Evolutionary conservation across 2,113 vertebrate genomes (phyloP).

Genomic region (Scartelaos histophorus): DNA sequence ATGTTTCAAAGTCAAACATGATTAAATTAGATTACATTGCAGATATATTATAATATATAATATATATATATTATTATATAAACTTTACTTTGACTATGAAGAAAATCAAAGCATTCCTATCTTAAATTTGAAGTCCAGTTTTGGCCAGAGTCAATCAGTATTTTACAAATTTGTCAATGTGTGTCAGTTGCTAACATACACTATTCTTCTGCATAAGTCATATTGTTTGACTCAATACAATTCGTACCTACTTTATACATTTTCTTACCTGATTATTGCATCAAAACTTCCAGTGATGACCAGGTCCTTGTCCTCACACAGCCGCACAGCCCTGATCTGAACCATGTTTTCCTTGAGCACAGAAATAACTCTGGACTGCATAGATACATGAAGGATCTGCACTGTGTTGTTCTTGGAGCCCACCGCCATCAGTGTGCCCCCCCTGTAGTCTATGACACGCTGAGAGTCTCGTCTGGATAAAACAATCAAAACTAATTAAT

Average conservation of each 20-base stretch:
- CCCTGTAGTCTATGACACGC: slow-evolving; percentile 81
- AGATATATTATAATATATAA: no score
- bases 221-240: no score
- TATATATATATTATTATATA: no score
- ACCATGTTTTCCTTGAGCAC: slow-evolving; percentile 77
- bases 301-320: slow-evolving; percentile 77
- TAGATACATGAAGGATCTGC: slow-evolving; percentile 63
- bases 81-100: no score
- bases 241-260: background rate
- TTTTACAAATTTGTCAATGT: no score
- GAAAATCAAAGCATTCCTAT: no score
- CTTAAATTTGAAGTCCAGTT: no score
- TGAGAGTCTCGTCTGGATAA: slow-evolving; percentile 74
- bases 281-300: slow-evolving; percentile 81
- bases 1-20: no score
- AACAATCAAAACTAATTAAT: background rate
- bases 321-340: slow-evolving; percentile 71
- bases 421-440: slow-evolving; percentile 75
- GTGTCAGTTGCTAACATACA: no score
- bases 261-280: slow-evolving; percentile 81
- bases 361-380: slow-evolving; percentile 34
- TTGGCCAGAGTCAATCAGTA: no score
- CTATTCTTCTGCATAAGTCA: no score
- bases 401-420: slow-evolving; percentile 76
- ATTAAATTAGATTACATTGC: no score